Evolutionary conservation across 37 sponge, comb jelly and placozoan genomes (phyloP).

Genomic region (Amphimedon queenslandica): DNA sequence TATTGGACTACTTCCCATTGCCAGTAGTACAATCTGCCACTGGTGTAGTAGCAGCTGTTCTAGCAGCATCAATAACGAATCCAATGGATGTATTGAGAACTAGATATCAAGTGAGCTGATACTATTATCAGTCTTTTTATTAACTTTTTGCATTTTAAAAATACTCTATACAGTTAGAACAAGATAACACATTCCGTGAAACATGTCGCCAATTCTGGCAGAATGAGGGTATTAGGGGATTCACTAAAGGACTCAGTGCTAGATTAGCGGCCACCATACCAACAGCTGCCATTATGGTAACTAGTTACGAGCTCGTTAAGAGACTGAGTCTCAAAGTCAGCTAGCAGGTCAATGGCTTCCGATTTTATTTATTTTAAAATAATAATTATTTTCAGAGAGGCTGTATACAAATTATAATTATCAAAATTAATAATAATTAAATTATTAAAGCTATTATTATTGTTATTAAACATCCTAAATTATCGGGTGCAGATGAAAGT

Average conservation of each 20-base stretch:
- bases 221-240: slow-evolving; percentile 67
- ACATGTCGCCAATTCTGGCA: slow-evolving; percentile 55
- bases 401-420: too few relatives aligned
- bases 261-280: slow-evolving; percentile 65
- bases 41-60: slow-evolving; percentile 63
- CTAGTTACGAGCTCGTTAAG: slow-evolving; percentile 92
- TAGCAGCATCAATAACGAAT: slow-evolving; percentile 72
- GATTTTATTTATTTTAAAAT: too few relatives aligned
- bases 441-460: too few relatives aligned
- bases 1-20: slow-evolving; percentile 40
- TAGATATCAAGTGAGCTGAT: slow-evolving; percentile 81
- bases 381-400: too few relatives aligned
- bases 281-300: slow-evolving; percentile 66
- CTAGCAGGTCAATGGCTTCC: too few relatives aligned
- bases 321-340: slow-evolving; percentile 40
- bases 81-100: slow-evolving; percentile 93
- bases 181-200: slow-evolving; percentile 25
- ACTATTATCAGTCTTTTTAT: neutral
- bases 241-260: slow-evolving; percentile 87
- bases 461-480: too few relatives aligned
- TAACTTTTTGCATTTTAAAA: neutral
- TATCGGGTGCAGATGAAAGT: too few relatives aligned
- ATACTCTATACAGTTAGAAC: slow-evolving; percentile 53
- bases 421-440: too few relatives aligned
- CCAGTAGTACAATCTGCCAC: slow-evolving; percentile 57